These are phyloP conservation scores for Maniola jurtina DNA, from an alignment of 1,140 invertebrate genomes.

Conservation along the genomic window DNA sequence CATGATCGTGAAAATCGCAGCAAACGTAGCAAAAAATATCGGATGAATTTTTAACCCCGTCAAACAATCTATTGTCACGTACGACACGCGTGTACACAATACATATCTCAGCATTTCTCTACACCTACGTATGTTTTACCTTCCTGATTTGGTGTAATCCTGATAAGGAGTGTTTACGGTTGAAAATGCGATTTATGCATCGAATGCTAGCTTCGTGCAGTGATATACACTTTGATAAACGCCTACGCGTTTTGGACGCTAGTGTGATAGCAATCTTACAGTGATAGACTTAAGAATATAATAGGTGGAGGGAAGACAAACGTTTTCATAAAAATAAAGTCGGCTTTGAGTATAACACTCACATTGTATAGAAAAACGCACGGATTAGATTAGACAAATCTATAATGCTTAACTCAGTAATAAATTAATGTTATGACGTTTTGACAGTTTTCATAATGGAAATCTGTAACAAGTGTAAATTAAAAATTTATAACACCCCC, in stretches of 20 bases:
- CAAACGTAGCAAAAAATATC: neutral
- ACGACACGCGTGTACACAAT: neutral
- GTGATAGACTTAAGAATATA: neutral
- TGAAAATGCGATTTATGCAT: conserved; percentile 3
- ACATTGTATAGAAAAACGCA: too few relatives aligned
- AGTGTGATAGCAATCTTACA: neutral
- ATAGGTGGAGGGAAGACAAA: neutral
- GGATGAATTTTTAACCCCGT: neutral
- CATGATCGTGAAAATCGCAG: neutral
- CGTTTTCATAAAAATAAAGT: neutral
- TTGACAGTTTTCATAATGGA: too few relatives aligned
- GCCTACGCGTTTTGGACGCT: neutral
- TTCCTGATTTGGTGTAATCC: neutral
- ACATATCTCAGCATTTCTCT: neutral
- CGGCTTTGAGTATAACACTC: too few relatives aligned
- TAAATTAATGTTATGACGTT: too few relatives aligned
- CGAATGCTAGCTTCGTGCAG: neutral
- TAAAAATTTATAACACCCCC: too few relatives aligned
- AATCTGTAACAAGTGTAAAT: too few relatives aligned
- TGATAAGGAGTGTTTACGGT: neutral
- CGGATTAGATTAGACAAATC: too few relatives aligned
- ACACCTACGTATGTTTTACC: conserved; percentile 3
- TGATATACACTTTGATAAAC: neutral
- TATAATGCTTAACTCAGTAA: too few relatives aligned
- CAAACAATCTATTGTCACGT: neutral